These are phyloP conservation scores for Scotopteryx bipunctaria DNA, from an alignment of 2,888 invertebrate species.

Conservation along the genomic window DNA sequence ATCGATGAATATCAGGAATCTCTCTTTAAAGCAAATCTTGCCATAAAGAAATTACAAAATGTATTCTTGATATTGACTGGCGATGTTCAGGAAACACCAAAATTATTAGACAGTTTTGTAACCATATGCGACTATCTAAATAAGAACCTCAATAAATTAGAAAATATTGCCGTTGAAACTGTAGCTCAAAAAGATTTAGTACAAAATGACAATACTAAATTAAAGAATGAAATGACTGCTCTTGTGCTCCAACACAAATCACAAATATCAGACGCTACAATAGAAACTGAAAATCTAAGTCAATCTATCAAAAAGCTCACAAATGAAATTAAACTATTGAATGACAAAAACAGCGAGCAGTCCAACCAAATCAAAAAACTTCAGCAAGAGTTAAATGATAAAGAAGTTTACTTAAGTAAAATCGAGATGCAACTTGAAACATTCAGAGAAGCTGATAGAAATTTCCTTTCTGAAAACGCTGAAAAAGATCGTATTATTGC, in stretches of 20 bases:
- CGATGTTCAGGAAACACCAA: slow-evolving; percentile 50
- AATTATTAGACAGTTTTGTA: slow-evolving; percentile 49
- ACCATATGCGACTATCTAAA: slow-evolving; percentile 46
- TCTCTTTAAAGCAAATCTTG: slow-evolving; percentile 47
- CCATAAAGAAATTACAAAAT: slow-evolving; percentile 46
- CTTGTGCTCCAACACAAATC: slow-evolving; percentile 29
- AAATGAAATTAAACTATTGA: slow-evolving; percentile 25
- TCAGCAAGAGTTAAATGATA: slow-evolving; percentile 26
- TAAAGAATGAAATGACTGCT: slow-evolving; percentile 34
- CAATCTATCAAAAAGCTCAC: slow-evolving; percentile 21
- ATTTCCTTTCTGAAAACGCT: slow-evolving; percentile 5
- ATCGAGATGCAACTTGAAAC: slow-evolving; percentile 12
- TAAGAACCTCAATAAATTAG: slow-evolving; percentile 49
- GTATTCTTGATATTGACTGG: slow-evolving; percentile 50
- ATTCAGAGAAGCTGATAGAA: slow-evolving; percentile 5
- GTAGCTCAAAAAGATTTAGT: slow-evolving; percentile 46
- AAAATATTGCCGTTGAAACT: slow-evolving; percentile 43
- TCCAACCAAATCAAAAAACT: slow-evolving; percentile 15
- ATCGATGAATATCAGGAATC: slow-evolving; percentile 44
- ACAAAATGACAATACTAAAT: slow-evolving; percentile 29
- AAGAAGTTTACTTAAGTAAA: slow-evolving; percentile 24
- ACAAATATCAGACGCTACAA: slow-evolving; percentile 35
- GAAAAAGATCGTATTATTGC: slow-evolving; percentile 36
- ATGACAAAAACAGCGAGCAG: slow-evolving; percentile 15
- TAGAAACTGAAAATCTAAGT: slow-evolving; percentile 34